Conservation (phyloP, 1,140 invertebrate species). For the Helicoverpa armigera region DNA sequence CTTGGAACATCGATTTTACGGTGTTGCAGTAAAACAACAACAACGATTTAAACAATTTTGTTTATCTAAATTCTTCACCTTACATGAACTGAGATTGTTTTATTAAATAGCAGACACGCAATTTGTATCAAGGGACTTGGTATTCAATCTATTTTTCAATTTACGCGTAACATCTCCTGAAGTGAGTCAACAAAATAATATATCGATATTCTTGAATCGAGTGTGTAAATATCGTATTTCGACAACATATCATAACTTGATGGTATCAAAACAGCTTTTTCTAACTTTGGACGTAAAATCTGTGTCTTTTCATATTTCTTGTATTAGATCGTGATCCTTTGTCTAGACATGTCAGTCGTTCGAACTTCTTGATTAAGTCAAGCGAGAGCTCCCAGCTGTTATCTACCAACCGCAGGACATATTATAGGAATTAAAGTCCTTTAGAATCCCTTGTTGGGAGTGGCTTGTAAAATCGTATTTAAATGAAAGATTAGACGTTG, state of each 20-base stretch:
- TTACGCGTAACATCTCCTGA: conserved; percentile 42
- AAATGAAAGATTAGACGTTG: conserved; percentile 1
- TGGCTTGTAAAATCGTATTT: not conserved
- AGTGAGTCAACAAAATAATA: conserved; percentile 38
- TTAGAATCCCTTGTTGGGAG: not conserved
- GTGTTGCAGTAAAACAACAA: not conserved
- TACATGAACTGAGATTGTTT: conserved; percentile 38
- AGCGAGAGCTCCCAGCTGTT: not conserved
- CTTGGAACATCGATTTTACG: not conserved
- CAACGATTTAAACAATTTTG: conserved; percentile 16
- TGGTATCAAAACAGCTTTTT: not conserved
- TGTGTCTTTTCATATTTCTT: not conserved
- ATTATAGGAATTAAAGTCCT: not conserved
- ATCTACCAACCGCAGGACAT: conserved; percentile 1
- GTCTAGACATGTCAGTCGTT: conserved; percentile 16
- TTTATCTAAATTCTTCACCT: conserved; percentile 11
- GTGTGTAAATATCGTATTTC: conserved; percentile 27
- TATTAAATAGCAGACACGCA: conserved; percentile 43
- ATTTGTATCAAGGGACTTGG: conserved; percentile 52
- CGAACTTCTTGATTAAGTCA: conserved; percentile 15
- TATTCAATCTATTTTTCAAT: conserved; percentile 58
- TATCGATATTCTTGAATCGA: conserved; percentile 19
- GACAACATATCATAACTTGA: conserved; percentile 1
- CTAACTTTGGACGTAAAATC: not conserved
- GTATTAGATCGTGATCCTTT: not conserved